Conservation (phyloP, 2,888 invertebrate genomes). For the Drosophila siamana region DNA sequence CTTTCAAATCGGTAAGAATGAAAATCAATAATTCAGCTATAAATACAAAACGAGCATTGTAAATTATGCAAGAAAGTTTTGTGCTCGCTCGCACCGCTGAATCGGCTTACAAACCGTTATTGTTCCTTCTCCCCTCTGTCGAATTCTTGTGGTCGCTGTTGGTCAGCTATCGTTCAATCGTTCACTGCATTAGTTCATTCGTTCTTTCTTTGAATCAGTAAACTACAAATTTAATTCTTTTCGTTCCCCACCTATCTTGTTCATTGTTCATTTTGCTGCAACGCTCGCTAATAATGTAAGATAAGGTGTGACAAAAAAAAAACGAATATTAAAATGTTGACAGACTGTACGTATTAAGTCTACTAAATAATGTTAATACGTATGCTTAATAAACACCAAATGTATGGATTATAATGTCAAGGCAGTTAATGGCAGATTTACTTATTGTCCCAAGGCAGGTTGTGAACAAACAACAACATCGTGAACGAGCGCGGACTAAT, state of each 20-base stretch:
- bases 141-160: conserved; percentile 8
- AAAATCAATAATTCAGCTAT: conserved; percentile 72
- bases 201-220: too few relatives aligned
- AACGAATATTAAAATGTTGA: too few relatives aligned
- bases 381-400: too few relatives aligned
- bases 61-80: conserved; percentile 53
- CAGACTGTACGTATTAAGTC: too few relatives aligned
- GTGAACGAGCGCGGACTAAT: background rate
- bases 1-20: conserved; percentile 53
- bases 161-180: background rate
- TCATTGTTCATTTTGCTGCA: too few relatives aligned
- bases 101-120: conserved; percentile 18
- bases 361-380: too few relatives aligned
- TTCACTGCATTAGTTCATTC: too few relatives aligned
- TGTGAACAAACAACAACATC: background rate
- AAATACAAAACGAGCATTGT: conserved; percentile 54
- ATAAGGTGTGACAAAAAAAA: too few relatives aligned
- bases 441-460: too few relatives aligned
- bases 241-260: background rate
- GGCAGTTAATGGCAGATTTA: too few relatives aligned
- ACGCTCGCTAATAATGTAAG: too few relatives aligned
- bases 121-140: background rate
- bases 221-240: background rate
- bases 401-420: too few relatives aligned
- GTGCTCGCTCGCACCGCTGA: conserved; percentile 21